Percentiles rank a stretch among this genome's conserved stretches.
Evolutionary conservation across 2,113 vertebrate genomes (phyloP).

Genomic region (Protobothrops flavoviridis): DNA sequence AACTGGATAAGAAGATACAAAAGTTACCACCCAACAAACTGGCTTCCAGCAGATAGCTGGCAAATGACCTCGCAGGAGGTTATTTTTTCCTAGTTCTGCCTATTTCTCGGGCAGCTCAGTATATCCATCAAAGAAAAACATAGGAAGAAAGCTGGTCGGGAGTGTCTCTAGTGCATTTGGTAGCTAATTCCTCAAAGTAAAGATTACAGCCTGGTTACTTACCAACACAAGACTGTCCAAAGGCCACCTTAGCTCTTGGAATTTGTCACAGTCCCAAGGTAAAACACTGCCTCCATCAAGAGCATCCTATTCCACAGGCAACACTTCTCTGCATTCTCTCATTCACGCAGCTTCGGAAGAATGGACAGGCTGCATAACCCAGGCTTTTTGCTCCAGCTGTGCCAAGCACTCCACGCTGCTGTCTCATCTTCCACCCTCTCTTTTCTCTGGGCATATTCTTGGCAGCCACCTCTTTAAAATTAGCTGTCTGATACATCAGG

Average conservation of each 20-base stretch:
- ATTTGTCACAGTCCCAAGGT: not conserved
- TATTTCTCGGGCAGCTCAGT: not conserved
- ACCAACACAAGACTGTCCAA: not conserved
- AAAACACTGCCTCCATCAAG: not conserved
- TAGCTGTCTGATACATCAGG: not conserved
- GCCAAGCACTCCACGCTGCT: not conserved
- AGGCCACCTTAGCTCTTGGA: not conserved
- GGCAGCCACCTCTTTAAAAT: not conserved
- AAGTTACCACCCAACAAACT: not conserved
- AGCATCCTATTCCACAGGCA: not conserved
- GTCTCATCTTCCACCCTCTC: slow-evolving; percentile 7
- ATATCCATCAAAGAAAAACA: not conserved
- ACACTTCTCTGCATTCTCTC: not conserved
- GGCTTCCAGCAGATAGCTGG: not conserved
- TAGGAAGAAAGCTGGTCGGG: not conserved
- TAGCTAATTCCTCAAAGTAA: not conserved
- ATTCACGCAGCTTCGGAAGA: not conserved
- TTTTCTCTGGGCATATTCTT: not conserved
- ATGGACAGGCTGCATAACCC: not conserved
- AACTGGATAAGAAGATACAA: not conserved
- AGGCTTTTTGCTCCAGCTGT: not conserved
- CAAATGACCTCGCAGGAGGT: not conserved
- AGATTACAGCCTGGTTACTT: slow-evolving; percentile 4
- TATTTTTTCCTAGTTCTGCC: not conserved
- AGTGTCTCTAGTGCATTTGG: not conserved